Base-by-base conservation (phyloP, 2,888 invertebrate species). In the Tridacna crocea region DNA sequence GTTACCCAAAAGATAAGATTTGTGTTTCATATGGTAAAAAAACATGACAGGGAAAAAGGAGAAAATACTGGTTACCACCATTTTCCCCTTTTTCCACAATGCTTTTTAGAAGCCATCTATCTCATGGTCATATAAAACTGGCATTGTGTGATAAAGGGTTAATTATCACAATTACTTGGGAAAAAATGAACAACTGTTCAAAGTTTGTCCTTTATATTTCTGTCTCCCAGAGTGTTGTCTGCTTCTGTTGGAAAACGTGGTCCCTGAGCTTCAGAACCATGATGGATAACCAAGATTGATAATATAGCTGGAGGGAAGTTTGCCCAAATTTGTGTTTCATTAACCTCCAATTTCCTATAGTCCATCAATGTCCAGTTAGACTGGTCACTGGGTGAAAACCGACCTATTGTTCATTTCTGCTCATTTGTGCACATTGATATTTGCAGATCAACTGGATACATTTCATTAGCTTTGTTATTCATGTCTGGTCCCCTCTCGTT, bases 271-370 rank as follows among this genome's bases (percentile, higher is more conserved):
- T 24, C 61, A 61, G 61, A 61, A 61, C 61, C 61, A 61, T 61
- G 61, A 70, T 47, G 48, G 68, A 55, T 74, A 79, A 75, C 58
- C 27, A 79, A 68, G 74, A 79, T 74, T 79, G 79, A 79, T 74
- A 61, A 22, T 51, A 17, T 47, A 47, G 79, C 79, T 66, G 46
- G 24, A 55, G 66, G 74, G 74, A 72, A 75, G 51, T 47, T 63
- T 58, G 74, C 55, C 60, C 51, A 79, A 79, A 80, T 80, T 80
- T 80, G 80, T 80, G 72, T 80, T 80, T 80, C 80, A 80, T 80
- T 80, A 80, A 80, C 75, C 61, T 61, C 48, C 75, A 47, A 80
- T 80, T 80, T 80, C 75, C 80, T 72, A 48, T n/a, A 68, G 80
- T 80, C 80, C 60, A 75, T 80, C 80, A 80, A 74, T 80, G 80